These are phyloP conservation scores for Drosophila willistoni DNA, from an alignment of 1,140 invertebrate species.

Conservation along the genomic window DNA sequence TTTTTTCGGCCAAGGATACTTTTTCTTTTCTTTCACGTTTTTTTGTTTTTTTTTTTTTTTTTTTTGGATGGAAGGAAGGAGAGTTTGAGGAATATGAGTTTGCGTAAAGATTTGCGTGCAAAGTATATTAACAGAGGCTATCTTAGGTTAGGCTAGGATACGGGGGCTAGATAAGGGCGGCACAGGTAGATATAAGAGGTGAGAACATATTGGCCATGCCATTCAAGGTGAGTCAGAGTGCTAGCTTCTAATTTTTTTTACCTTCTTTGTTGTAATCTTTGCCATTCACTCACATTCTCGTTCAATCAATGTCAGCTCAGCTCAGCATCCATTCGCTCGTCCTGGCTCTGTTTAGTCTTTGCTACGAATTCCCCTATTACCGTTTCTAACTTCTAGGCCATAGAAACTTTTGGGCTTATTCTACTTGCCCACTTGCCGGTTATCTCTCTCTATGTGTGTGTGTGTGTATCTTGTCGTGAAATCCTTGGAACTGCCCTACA, in stretches of 20 bases:
- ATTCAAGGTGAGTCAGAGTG: constrained; percentile 39
- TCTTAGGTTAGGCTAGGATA: background rate
- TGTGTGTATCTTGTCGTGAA: constrained; percentile 21
- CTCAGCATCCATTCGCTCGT: background rate
- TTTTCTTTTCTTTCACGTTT: background rate
- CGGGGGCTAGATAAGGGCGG: too few species aligned
- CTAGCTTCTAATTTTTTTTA: constrained; percentile 23
- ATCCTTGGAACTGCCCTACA: constrained; percentile 24
- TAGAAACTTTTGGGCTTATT: constrained; percentile 40
- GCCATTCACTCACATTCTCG: constrained; percentile 56
- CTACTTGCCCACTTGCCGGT: background rate
- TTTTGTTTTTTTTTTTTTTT: background rate
- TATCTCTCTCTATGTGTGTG: constrained; percentile 16
- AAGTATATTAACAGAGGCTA: constrained; percentile 42
- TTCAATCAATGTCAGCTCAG: constrained; percentile 73
- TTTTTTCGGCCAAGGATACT: background rate
- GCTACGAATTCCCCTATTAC: background rate
- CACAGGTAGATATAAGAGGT: background rate
- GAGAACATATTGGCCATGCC: constrained; percentile 6
- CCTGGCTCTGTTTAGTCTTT: too few species aligned
- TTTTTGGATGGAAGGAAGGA: too few species aligned
- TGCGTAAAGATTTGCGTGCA: constrained; percentile 36
- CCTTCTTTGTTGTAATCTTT: constrained; percentile 46
- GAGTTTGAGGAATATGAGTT: background rate
- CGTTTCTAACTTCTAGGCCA: background rate